Evolutionary conservation across 2,888 invertebrate species (phyloP), one percentile per base, ranked within the genome.

Genomic region (Caenorhabditis doughertyi): DNA sequence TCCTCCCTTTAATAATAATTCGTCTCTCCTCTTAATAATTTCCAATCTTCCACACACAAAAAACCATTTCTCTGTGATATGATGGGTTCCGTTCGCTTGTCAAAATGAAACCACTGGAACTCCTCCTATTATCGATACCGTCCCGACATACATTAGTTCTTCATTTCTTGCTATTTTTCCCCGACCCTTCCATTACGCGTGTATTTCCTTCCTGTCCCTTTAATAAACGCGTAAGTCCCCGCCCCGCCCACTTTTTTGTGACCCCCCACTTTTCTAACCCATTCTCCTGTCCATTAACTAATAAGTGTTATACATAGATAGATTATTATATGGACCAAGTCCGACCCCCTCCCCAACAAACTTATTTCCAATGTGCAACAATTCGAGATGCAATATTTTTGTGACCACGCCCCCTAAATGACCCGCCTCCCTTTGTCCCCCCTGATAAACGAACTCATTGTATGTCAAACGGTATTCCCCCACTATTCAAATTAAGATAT

Each of bases 391-490:
- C 77, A 77, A 77, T 77, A 39, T 39, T 39, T 13, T 13, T 39
- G 39, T 39, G 39, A 47, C 44, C 11, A 44, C n/a, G n/a, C n/a
- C n/a, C n/a, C n/a, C n/a, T n/a, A n/a, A n/a, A n/a, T n/a, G n/a
- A n/a, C n/a, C n/a, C n/a, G 47, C 47, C 18, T 21, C 47, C 5
- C 4, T 47, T 47, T 18, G 3, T 21, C 21, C 23, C 29, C 56
- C 53, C 68, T 16, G 21, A n/a, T 18, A 55, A 29, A 72, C 58
- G 79, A 79, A 79, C 79, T 79, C 79, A 72, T 70, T 79, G 79
- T 79, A 79, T 79, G 79, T 79, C 79, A 65, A 67, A 79, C 72
- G 79, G 79, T 79, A 77, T 56, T 18, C 56, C 32, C 53, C 53
- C 16, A 9, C 16, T 39, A 53, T 53, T 68, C 25, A 44, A 44